Evolutionary conservation across 2,113 vertebrate species (phyloP), one percentile per base, ranked within the genome.

Genomic region (Calypte anna): DNA sequence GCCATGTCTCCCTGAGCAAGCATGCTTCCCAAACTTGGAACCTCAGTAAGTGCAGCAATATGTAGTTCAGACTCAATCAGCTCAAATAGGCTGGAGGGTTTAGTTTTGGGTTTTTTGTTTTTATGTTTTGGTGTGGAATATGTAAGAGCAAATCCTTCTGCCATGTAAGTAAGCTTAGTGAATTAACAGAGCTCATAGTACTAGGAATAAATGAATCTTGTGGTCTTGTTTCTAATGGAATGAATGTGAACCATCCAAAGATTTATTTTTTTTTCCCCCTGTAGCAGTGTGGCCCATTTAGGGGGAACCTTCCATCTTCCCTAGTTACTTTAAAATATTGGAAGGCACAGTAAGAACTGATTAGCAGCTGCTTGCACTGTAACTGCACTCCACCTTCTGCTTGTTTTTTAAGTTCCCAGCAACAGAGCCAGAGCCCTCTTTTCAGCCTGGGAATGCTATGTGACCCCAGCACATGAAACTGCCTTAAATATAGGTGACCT

Each of bases 401-500:
- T 90, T 82, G 38, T 25, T 58, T 87, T 76, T 67, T 33, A 40
- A 95, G 94, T 79, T 79, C 70, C 73, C 72, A 27, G 87, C 50
- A 94, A 90, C 61, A 96, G 77, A 66, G 14, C 31, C 12, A 96
- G 80, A 63, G 14, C 31, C 12, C 17, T 48, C 50, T 93, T 86
- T 91, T 78, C 79, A 78, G 69, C n/a, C 51, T 77, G 51, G 68
- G 74, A 90, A 67, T 69, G 89, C 91, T 95, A 30, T 75, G 82
- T 96, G 95, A 97, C 78, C 78, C 79, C 70, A 88, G 75, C 79
- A 81, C 72, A 69, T 58, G 85, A 85, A 63, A 69, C 62, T 76
- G 74, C 77, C 91, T 90, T 86, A 77, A 90, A 95, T 66, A 96
- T 66, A 88, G 87, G 88, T 78, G 86, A 90, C 55, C 82, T 96